Conservation (phyloP, 2,888 invertebrate genomes). For the Acrocyrtus sp. region DNA sequence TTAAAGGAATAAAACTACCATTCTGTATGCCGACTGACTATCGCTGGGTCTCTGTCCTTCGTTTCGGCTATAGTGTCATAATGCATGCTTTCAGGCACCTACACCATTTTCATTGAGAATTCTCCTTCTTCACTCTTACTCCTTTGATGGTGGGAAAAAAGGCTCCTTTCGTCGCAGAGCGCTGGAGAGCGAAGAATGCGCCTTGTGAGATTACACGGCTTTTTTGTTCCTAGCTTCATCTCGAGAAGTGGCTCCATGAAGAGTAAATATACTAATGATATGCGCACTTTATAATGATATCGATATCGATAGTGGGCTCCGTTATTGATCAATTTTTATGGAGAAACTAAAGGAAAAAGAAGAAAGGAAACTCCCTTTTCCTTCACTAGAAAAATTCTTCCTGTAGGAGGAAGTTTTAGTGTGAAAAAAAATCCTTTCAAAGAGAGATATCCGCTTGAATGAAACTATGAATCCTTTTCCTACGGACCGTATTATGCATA, state of each 20-base stretch:
- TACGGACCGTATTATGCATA: too few relatives aligned
- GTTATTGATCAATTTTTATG: neutral
- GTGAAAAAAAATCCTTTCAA: too few relatives aligned
- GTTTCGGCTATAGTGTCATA: neutral
- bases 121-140: neutral
- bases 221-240: neutral
- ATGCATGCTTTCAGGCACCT: neutral
- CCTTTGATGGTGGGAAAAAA: neutral
- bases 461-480: too few relatives aligned
- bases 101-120: neutral
- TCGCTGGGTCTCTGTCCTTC: neutral
- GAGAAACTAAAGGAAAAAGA: neutral
- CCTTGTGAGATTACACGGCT: neutral
- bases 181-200: neutral
- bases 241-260: neutral
- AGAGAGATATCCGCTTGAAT: too few relatives aligned
- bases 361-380: neutral
- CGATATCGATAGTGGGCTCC: neutral
- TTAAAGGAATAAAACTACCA: slow-evolving; percentile 14
- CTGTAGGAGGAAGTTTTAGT: neutral
- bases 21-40: too few relatives aligned
- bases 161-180: neutral
- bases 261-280: neutral
- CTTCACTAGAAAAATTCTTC: neutral
- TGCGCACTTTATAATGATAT: neutral